phyloP scores from a whole-genome alignment of 2,888 invertebrate genomes.

The Galerucella pusilla region DNA sequence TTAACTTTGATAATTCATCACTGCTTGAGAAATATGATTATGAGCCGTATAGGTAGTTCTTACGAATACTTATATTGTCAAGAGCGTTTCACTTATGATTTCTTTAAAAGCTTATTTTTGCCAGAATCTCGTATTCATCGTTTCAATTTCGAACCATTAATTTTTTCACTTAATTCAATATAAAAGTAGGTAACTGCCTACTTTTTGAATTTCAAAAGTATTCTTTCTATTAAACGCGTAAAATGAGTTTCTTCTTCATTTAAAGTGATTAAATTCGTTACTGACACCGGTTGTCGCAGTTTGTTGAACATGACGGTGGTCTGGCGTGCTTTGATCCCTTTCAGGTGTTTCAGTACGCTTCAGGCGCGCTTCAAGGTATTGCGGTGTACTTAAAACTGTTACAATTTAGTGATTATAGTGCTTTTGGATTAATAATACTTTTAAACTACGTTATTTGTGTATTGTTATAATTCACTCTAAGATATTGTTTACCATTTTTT shows the following conservation, averaged over 20 bases:
- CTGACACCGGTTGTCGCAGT: conserved; percentile 50
- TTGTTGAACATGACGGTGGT: conserved; percentile 42
- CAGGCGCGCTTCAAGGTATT: conserved; percentile 28
- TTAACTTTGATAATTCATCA: too few species aligned
- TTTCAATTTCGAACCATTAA: not conserved
- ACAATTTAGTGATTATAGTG: not conserved
- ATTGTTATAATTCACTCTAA: not conserved
- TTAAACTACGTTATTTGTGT: not conserved
- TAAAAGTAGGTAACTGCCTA: not conserved
- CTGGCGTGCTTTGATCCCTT: conserved; percentile 33
- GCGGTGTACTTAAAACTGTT: conserved; percentile 26
- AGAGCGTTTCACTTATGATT: too few species aligned
- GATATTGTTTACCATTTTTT: not conserved
- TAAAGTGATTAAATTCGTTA: conserved; percentile 46
- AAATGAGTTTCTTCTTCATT: conserved; percentile 39
- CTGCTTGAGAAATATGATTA: too few species aligned
- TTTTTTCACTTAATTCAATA: not conserved
- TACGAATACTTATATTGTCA: too few species aligned
- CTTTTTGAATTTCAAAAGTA: conserved; percentile 36
- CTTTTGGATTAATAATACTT: conserved; percentile 1
- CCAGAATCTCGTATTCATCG: not conserved
- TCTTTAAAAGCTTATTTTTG: too few species aligned
- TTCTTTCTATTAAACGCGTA: conserved; percentile 34
- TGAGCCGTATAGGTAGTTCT: too few species aligned
- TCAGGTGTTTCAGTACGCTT: conserved; percentile 42